phyloP scores from a whole-genome alignment of 2,797 vertebrate species.

The Mormyrus hasselquistii region DNA sequence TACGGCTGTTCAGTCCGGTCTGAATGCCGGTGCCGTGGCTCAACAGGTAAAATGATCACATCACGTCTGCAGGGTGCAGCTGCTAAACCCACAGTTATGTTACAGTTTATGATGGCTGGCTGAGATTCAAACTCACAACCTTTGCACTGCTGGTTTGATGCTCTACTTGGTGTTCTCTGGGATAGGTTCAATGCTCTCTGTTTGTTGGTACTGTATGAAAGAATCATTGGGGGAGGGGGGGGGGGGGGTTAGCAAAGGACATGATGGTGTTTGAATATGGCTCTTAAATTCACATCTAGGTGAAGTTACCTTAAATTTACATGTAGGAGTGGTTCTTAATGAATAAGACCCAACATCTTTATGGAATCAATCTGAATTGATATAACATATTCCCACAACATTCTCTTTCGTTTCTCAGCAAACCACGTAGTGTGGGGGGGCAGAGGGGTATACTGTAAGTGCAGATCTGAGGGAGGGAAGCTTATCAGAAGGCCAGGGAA shows the following conservation, averaged over 20 bases:
- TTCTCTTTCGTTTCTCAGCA: background rate
- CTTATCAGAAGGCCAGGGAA: background rate
- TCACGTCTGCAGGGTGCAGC: background rate
- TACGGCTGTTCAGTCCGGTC: background rate
- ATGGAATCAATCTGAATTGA: background rate
- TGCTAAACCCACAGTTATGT: background rate
- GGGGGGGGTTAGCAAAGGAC: background rate
- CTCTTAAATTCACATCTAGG: background rate
- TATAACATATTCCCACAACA: background rate
- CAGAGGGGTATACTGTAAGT: background rate
- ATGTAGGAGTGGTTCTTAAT: background rate
- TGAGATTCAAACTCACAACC: background rate
- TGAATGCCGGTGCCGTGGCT: background rate
- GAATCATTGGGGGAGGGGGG: background rate
- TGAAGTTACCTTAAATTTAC: background rate
- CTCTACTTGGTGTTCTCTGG: background rate
- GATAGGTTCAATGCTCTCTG: background rate
- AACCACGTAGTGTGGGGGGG: background rate
- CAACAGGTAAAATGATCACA: background rate
- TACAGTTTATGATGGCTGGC: background rate
- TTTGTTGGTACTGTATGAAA: background rate
- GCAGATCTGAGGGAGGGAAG: background rate
- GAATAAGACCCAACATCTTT: background rate
- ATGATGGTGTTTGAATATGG: background rate
- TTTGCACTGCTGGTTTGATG: background rate